Evolutionary conservation across 2,888 invertebrate species (phyloP).

Genomic region (Nebria salina): DNA sequence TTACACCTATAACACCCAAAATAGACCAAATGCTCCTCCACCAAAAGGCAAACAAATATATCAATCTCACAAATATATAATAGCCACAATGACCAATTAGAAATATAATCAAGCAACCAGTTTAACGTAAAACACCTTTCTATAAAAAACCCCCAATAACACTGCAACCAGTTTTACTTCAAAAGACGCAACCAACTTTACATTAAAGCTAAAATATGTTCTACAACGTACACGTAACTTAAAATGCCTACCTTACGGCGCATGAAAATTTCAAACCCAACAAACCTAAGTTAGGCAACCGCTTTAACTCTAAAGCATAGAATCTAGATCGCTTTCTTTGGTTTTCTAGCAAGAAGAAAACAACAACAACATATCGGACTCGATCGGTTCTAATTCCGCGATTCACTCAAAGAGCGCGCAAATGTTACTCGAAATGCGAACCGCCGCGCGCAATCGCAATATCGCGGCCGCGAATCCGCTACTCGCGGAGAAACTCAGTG

Average conservation of each 20-base stretch:
- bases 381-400: slow-evolving; percentile 52
- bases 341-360: slow-evolving; percentile 65
- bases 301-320: neutral
- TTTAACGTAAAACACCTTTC: too few relatives aligned
- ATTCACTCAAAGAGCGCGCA: slow-evolving; percentile 56
- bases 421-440: slow-evolving; percentile 58
- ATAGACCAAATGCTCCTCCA: too few relatives aligned
- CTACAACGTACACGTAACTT: neutral
- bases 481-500: slow-evolving; percentile 79
- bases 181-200: too few relatives aligned
- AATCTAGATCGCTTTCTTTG: slow-evolving; percentile 9
- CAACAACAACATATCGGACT: slow-evolving; percentile 61
- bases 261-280: neutral
- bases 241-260: neutral
- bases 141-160: too few relatives aligned
- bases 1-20: too few relatives aligned
- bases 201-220: neutral
- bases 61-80: too few relatives aligned
- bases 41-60: too few relatives aligned
- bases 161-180: too few relatives aligned
- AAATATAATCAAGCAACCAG: too few relatives aligned
- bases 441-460: slow-evolving; percentile 68
- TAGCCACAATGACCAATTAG: too few relatives aligned
- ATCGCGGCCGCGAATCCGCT: slow-evolving; percentile 89
- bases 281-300: neutral